Percentiles rank a stretch among this genome's conserved stretches.
Conservation (phyloP, 2,113 vertebrate species). For the Lonchura striata region DNA sequence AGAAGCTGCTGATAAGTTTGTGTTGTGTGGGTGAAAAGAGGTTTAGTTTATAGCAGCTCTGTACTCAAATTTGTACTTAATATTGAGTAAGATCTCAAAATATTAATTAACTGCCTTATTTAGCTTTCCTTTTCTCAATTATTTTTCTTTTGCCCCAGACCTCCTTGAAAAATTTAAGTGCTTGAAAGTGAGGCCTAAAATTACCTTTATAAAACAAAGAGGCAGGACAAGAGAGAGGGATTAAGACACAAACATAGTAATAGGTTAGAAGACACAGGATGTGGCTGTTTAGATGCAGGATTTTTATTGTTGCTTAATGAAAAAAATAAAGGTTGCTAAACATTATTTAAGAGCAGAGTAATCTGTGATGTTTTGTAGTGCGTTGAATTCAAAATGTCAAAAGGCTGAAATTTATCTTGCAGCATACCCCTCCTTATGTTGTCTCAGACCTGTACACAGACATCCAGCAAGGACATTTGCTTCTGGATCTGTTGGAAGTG, state of each 20-base stretch:
- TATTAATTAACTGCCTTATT: not conserved
- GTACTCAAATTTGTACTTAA: not conserved
- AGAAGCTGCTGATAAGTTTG: not conserved
- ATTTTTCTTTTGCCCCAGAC: not conserved
- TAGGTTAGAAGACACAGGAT: not conserved
- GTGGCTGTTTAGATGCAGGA: not conserved
- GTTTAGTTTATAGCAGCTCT: not conserved
- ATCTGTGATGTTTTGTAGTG: not conserved
- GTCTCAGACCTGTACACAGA: constrained; percentile 88
- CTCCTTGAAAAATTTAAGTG: not conserved
- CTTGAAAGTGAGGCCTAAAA: not conserved
- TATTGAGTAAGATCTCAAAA: not conserved
- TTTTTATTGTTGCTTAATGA: not conserved
- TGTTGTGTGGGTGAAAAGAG: not conserved
- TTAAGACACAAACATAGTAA: not conserved
- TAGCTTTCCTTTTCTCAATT: not conserved
- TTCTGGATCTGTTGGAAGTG: constrained; percentile 94
- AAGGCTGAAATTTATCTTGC: constrained; percentile 39
- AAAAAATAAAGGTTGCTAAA: not conserved
- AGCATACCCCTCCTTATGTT: constrained; percentile 81
- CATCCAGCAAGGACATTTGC: constrained; percentile 83
- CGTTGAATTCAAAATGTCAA: not conserved
- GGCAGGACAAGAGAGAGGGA: not conserved
- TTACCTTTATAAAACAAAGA: not conserved
- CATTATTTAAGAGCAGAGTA: not conserved